Percentiles rank a stretch among this genome's conserved stretches.
These are phyloP conservation scores for Euclidia mi DNA, from an alignment of 2,888 invertebrate genomes.

Conservation along the genomic window DNA sequence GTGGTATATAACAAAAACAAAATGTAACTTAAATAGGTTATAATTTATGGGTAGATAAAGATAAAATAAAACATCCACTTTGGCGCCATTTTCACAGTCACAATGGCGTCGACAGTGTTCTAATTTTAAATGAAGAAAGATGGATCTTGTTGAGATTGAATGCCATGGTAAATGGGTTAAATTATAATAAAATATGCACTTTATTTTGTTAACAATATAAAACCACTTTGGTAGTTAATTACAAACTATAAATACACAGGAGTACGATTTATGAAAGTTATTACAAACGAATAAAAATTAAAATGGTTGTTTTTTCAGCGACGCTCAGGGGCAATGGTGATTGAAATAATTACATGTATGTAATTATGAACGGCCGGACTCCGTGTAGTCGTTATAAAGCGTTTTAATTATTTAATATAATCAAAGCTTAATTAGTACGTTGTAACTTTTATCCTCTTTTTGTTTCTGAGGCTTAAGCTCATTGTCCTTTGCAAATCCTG, in stretches of 20 bases:
- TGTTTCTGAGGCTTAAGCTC: background rate
- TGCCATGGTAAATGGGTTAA: constrained; percentile 8
- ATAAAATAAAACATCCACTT: too few species aligned
- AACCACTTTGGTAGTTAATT: constrained; percentile 27
- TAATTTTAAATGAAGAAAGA: constrained; percentile 15
- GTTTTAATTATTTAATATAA: constrained; percentile 17
- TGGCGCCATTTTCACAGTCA: constrained; percentile 31
- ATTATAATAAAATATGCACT: constrained; percentile 10
- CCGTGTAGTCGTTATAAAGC: background rate
- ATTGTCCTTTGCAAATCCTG: too few species aligned
- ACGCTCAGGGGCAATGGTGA: background rate
- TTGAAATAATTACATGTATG: constrained; percentile 19
- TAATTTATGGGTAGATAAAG: too few species aligned
- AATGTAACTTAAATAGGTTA: constrained; percentile 23
- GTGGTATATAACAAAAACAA: too few species aligned
- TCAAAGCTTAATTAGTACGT: constrained; percentile 19
- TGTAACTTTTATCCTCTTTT: background rate
- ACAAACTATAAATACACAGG: constrained; percentile 11
- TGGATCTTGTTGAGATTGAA: constrained; percentile 11
- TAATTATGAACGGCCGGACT: constrained; percentile 2
- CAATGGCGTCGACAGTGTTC: constrained; percentile 14
- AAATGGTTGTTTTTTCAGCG: constrained; percentile 14
- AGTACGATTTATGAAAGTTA: constrained; percentile 11
- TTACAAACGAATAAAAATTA: constrained; percentile 9
- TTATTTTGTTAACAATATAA: constrained; percentile 12